Evolutionary conservation across 1,140 invertebrate genomes (phyloP).

Genomic region (Dendrolimus kikuchii): DNA sequence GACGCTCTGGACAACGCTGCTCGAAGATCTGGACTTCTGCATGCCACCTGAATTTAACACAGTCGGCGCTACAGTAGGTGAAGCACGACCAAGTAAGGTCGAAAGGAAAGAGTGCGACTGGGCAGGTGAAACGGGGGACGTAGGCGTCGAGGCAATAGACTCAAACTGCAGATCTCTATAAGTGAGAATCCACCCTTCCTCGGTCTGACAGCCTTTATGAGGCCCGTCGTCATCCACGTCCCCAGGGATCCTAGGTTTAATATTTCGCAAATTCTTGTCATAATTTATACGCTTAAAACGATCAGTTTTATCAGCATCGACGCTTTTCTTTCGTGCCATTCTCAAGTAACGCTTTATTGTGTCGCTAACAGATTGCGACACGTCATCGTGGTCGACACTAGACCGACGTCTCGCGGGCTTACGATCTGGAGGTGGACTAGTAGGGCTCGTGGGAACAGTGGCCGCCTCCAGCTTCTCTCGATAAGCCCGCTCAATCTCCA

Average conservation of each 20-base stretch:
- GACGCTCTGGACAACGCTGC: slow-evolving; percentile 88
- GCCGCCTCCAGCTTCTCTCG: slow-evolving; percentile 47
- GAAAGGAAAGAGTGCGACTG: slow-evolving; percentile 78
- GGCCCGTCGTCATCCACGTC: slow-evolving; percentile 82
- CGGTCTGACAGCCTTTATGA: slow-evolving; percentile 82
- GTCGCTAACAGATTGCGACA: slow-evolving; percentile 88
- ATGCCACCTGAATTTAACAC: slow-evolving; percentile 73
- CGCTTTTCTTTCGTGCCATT: slow-evolving; percentile 89
- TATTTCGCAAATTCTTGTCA: slow-evolving; percentile 86
- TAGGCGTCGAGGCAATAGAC: slow-evolving; percentile 68
- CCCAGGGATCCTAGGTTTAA: slow-evolving; percentile 84
- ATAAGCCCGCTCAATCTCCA: slow-evolving; percentile 60
- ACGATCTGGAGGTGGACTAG: slow-evolving; percentile 50
- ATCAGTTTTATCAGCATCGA: slow-evolving; percentile 84
- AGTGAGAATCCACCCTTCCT: slow-evolving; percentile 79
- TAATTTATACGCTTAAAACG: slow-evolving; percentile 91
- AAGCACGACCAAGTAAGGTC: slow-evolving; percentile 75
- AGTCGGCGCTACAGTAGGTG: slow-evolving; percentile 64
- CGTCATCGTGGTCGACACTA: slow-evolving; percentile 86
- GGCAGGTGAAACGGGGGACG: slow-evolving; percentile 71
- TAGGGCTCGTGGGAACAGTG: slow-evolving; percentile 43
- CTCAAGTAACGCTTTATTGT: slow-evolving; percentile 87
- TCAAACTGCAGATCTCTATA: slow-evolving; percentile 54
- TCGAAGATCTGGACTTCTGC: slow-evolving; percentile 91
- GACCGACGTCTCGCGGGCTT: slow-evolving; percentile 74